Conservation (phyloP, 2,113 vertebrate genomes). For the Solenodon paradoxus region DNA sequence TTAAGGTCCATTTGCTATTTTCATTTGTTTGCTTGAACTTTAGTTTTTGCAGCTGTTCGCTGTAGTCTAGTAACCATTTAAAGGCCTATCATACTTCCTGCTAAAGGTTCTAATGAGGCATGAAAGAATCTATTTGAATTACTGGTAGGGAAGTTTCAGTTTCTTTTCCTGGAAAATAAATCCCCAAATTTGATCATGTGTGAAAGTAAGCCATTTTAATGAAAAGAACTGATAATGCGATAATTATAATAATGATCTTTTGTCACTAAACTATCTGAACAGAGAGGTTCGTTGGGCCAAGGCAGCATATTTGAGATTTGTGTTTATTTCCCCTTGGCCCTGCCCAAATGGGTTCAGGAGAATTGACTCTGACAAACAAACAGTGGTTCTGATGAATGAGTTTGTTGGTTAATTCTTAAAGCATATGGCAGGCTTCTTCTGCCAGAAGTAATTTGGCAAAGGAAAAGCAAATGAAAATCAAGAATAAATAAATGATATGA, state of each 20-base stretch:
- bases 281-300: background rate
- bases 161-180: constrained; percentile 55
- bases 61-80: background rate
- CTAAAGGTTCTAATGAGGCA: constrained; percentile 41
- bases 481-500: constrained; percentile 51
- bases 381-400: constrained; percentile 43
- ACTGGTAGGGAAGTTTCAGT: constrained; percentile 25
- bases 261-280: background rate
- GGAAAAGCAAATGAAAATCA: constrained; percentile 58
- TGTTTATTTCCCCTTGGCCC: constrained; percentile 11
- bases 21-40: constrained; percentile 29
- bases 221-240: background rate
- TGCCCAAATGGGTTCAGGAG: constrained; percentile 35
- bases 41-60: constrained; percentile 5
- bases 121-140: background rate
- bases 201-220: constrained; percentile 13
- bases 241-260: background rate
- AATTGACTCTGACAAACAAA: constrained; percentile 52
- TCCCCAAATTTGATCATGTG: background rate
- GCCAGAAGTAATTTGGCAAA: constrained; percentile 39
- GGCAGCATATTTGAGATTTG: background rate
- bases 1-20: constrained; percentile 50
- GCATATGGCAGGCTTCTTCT: constrained; percentile 59
- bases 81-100: constrained; percentile 53
- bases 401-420: constrained; percentile 68